A percentile compares a stretch with the other conserved stretches of the same genome.
These are phyloP conservation scores for Ormia ochracea DNA, from an alignment of 2,888 invertebrate species.

Conservation along the genomic window DNA sequence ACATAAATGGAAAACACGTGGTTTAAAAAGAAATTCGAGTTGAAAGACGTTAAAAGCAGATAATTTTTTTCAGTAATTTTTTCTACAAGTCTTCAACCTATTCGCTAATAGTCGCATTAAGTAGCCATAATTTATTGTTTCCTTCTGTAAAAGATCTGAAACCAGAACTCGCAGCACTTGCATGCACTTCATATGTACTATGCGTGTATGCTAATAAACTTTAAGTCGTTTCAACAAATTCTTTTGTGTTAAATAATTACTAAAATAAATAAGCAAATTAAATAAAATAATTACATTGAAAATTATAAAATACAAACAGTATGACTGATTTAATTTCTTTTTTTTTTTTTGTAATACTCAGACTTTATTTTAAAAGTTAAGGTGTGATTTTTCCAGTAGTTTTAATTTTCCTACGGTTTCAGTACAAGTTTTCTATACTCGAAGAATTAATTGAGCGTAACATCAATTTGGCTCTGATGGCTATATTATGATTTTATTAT, in stretches of 20 bases:
- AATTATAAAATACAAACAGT: slow-evolving; percentile 7
- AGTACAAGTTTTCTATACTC: background rate
- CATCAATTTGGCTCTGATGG: slow-evolving; percentile 62
- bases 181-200: background rate
- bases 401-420: background rate
- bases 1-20: too few species aligned
- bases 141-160: background rate
- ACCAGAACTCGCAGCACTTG: background rate
- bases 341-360: slow-evolving; percentile 44
- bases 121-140: too few species aligned
- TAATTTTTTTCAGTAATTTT: too few species aligned
- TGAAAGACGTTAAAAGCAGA: too few species aligned
- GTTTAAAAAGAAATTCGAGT: too few species aligned
- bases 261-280: background rate
- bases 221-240: background rate
- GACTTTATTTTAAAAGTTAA: slow-evolving; percentile 23
- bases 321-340: slow-evolving; percentile 10
- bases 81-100: too few species aligned
- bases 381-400: slow-evolving; percentile 43
- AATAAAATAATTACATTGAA: slow-evolving; percentile 12
- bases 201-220: background rate
- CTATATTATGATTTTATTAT: slow-evolving; percentile 1
- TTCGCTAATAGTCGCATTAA: too few species aligned
- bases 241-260: background rate
- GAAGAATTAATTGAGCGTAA: slow-evolving; percentile 72